Conservation (phyloP, 2,888 invertebrate species). For the Girardia tigrina region DNA sequence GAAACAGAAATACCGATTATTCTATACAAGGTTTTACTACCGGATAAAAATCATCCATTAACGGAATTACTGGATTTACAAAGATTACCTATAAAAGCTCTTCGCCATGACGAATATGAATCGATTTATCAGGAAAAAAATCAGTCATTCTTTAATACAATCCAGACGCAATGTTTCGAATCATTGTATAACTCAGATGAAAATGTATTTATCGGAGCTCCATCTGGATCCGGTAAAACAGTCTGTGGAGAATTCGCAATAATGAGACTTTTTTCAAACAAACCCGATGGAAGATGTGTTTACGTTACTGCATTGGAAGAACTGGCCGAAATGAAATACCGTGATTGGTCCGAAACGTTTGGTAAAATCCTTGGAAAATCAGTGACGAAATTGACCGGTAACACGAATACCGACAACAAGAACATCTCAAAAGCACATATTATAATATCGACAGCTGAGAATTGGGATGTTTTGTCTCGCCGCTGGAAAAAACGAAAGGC, state of each 20-base stretch:
- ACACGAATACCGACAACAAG: constrained; percentile 90
- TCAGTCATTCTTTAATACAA: constrained; percentile 91
- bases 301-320: constrained; percentile 81
- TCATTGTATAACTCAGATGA: constrained; percentile 94
- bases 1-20: constrained; percentile 91
- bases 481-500: no score
- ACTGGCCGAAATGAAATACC: constrained; percentile 65
- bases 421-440: constrained; percentile 55
- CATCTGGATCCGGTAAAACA: constrained; percentile 60
- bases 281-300: constrained; percentile 62
- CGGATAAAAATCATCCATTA: constrained; percentile 92
- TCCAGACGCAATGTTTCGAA: constrained; percentile 92
- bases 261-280: constrained; percentile 63
- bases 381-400: constrained; percentile 76
- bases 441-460: no score
- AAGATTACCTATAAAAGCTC: constrained; percentile 75
- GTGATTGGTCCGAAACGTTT: constrained; percentile 81
- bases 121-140: constrained; percentile 65
- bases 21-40: constrained; percentile 84
- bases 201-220: constrained; percentile 71
- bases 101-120: constrained; percentile 62
- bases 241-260: constrained; percentile 90
- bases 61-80: constrained; percentile 91
- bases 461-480: no score
- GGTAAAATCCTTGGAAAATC: constrained; percentile 61